A percentile compares a stretch with the other conserved stretches of the same genome.
Conservation (phyloP, 2,113 vertebrate species). For the Microcebus griseorufus region DNA sequence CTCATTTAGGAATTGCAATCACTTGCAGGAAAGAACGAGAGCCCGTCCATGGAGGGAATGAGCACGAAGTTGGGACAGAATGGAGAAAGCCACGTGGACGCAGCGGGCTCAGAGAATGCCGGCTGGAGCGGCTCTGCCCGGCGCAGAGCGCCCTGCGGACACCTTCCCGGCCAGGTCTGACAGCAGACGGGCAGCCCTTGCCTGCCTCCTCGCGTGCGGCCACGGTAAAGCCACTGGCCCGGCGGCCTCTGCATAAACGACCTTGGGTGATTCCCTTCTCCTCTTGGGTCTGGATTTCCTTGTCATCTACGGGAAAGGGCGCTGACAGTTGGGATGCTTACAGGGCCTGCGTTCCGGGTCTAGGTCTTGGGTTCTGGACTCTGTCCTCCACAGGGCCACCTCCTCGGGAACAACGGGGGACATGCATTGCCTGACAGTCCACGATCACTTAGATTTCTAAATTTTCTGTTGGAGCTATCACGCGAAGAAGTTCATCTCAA, state of each 20-base stretch:
- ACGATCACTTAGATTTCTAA: background rate
- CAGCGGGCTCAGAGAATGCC: background rate
- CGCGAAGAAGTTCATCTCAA: background rate
- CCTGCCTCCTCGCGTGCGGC: too few relatives aligned
- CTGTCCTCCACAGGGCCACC: background rate
- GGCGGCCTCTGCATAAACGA: too few relatives aligned
- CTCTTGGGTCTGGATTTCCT: background rate
- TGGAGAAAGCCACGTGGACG: background rate
- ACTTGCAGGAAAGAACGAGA: background rate
- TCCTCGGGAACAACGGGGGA: background rate
- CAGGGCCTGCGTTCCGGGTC: background rate
- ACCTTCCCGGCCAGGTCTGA: background rate
- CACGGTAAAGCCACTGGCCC: too few relatives aligned
- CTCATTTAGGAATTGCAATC: constrained; percentile 49
- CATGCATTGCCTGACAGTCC: accelerated
- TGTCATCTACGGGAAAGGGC: background rate
- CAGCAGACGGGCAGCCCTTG: accelerated
- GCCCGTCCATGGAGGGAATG: background rate
- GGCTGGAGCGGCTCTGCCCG: too few relatives aligned
- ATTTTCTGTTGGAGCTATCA: background rate
- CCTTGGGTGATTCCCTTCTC: background rate
- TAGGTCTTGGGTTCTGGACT: background rate
- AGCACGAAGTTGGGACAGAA: background rate
- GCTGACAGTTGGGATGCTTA: background rate
- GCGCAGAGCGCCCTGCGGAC: background rate